Evolutionary conservation across 2,113 vertebrate genomes (phyloP).

Genomic region (Ursus arctos): DNA sequence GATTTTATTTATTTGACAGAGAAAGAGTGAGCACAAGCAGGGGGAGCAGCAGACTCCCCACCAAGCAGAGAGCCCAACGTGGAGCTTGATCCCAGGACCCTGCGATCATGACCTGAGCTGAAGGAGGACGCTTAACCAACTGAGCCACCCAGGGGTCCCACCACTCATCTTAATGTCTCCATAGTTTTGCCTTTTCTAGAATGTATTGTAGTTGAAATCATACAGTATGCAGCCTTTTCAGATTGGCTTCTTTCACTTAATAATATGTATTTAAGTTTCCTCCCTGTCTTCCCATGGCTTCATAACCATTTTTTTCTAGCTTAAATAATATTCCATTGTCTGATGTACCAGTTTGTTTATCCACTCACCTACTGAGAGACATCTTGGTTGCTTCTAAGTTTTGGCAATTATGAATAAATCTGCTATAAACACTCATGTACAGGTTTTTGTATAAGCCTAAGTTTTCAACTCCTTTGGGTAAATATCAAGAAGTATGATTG

Average conservation of each 20-base stretch:
- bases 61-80: too few relatives aligned
- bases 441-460: background rate
- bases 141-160: too few relatives aligned
- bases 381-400: background rate
- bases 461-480: background rate
- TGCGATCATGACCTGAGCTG: too few relatives aligned
- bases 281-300: background rate
- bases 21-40: too few relatives aligned
- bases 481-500: background rate
- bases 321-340: background rate
- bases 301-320: background rate
- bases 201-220: background rate
- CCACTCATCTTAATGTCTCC: background rate
- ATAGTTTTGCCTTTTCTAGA: background rate
- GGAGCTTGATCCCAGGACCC: too few relatives aligned
- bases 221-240: background rate
- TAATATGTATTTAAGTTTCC: background rate
- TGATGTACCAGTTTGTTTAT: background rate
- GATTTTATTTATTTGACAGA: too few relatives aligned
- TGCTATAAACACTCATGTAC: background rate
- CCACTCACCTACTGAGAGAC: background rate
- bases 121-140: too few relatives aligned
- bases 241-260: background rate
- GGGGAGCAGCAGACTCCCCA: too few relatives aligned
- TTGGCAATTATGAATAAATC: background rate